Conservation (phyloP, 2,888 invertebrate species). For the Cyclophora punctaria region DNA sequence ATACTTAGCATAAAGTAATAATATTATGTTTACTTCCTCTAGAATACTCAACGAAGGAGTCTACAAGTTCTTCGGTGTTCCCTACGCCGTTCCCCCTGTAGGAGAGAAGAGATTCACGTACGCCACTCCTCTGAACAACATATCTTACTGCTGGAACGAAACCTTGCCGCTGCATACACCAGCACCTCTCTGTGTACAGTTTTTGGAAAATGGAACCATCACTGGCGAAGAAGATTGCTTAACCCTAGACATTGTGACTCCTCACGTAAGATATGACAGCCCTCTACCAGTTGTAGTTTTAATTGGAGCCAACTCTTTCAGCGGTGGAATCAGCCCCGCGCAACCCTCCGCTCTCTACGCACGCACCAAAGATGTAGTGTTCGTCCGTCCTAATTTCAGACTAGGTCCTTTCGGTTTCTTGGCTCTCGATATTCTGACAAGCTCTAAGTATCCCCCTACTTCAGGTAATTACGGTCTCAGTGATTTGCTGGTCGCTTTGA, state of each 20-base stretch:
- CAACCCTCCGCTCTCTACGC: conserved; percentile 86
- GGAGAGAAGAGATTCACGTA: conserved; percentile 81
- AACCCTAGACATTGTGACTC: conserved; percentile 87
- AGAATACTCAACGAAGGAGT: conserved; percentile 84
- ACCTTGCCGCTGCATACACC: conserved; percentile 80
- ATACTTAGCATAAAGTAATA: neutral
- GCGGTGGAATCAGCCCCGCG: conserved; percentile 83
- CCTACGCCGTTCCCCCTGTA: conserved; percentile 85
- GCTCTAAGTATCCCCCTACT: conserved; percentile 80
- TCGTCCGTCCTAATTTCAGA: conserved; percentile 91
- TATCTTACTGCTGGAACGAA: conserved; percentile 87
- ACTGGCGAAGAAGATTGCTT: conserved; percentile 88
- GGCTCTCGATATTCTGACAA: conserved; percentile 81
- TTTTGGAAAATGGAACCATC: conserved; percentile 78
- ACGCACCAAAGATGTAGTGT: conserved; percentile 85
- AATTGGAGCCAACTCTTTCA: conserved; percentile 86
- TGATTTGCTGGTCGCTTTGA: conserved; percentile 83
- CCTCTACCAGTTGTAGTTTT: conserved; percentile 89
- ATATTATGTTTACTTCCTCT: conserved; percentile 23
- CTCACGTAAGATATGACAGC: conserved; percentile 84
- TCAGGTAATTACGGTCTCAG: conserved; percentile 92
- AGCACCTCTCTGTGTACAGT: conserved; percentile 81
- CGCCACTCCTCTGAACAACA: conserved; percentile 78
- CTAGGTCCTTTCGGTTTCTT: conserved; percentile 87
- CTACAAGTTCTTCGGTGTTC: conserved; percentile 87